Percentiles rank a stretch among this genome's conserved stretches.
phyloP scores from a whole-genome alignment of 2,113 vertebrate genomes.

The Neolamprologus cancellatus region DNA sequence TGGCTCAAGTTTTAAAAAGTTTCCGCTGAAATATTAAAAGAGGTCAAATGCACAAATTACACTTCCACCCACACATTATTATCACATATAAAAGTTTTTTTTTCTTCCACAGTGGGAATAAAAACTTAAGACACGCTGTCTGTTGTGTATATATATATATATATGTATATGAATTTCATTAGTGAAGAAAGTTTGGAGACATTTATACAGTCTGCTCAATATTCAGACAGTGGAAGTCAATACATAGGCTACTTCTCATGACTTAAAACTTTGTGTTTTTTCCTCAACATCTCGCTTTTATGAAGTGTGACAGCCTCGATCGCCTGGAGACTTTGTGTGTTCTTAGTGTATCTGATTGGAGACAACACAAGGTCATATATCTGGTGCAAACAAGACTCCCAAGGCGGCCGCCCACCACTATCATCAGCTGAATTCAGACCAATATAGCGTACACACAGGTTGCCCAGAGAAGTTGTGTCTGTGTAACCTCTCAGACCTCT shows the following conservation, averaged over 20 bases:
- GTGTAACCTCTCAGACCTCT: conserved; percentile 3
- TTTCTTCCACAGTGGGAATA: background rate
- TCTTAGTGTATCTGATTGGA: conserved; percentile 30
- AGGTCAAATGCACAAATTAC: conserved; percentile 8
- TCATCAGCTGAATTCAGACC: conserved; percentile 16
- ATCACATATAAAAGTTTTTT: background rate
- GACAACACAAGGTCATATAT: conserved; percentile 28
- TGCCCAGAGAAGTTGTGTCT: background rate
- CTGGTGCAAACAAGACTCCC: conserved; percentile 19
- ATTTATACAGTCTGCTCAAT: conserved; percentile 4
- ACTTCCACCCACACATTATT: conserved; percentile 17
- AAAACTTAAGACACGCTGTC: background rate
- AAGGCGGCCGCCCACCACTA: conserved; percentile 39
- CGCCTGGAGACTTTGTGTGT: conserved; percentile 32
- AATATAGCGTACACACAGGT: background rate
- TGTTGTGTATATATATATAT: background rate
- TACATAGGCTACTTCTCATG: background rate
- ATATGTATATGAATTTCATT: background rate
- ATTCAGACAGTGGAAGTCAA: background rate
- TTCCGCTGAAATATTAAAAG: background rate
- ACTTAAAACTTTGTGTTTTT: background rate
- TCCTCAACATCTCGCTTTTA: conserved; percentile 6
- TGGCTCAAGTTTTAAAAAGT: background rate
- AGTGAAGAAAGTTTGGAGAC: background rate
- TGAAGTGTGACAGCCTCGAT: conserved; percentile 38